Conservation (phyloP, 2,888 invertebrate genomes). For the Caradrina kadenii region DNA sequence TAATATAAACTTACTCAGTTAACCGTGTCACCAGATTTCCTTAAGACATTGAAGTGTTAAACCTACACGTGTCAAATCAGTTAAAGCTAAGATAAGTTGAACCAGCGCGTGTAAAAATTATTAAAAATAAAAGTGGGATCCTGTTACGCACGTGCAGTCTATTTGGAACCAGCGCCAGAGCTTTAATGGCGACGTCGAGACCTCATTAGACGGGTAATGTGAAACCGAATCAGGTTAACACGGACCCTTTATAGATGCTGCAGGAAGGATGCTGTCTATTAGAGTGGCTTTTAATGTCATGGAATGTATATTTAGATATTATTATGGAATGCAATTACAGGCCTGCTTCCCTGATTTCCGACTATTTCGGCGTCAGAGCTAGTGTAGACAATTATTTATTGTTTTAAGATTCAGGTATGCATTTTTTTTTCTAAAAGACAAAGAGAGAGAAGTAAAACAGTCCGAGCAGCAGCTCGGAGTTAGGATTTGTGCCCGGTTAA, state of each 20-base stretch:
- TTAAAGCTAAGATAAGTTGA: background rate
- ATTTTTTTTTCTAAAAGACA: no score
- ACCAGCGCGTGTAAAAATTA: conserved; percentile 13
- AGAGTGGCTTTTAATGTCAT: background rate
- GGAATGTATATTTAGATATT: background rate
- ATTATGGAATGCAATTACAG: no score
- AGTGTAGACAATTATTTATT: background rate
- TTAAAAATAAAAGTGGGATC: conserved; percentile 11
- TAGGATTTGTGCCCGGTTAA: no score
- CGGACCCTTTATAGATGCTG: background rate
- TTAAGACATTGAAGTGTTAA: background rate
- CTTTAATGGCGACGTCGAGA: conserved; percentile 16
- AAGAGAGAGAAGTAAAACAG: no score
- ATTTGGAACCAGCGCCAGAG: background rate
- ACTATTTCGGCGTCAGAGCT: no score
- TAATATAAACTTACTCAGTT: background rate
- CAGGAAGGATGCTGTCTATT: background rate
- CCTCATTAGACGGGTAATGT: conserved; percentile 42
- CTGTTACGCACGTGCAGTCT: conserved; percentile 13
- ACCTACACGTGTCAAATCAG: background rate
- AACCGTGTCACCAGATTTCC: background rate
- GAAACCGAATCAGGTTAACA: conserved; percentile 41
- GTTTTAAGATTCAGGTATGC: no score
- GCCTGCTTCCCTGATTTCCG: no score
- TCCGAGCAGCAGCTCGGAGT: no score